Conservation (phyloP, 2,113 vertebrate species). For the Hoplias malabaricus region DNA sequence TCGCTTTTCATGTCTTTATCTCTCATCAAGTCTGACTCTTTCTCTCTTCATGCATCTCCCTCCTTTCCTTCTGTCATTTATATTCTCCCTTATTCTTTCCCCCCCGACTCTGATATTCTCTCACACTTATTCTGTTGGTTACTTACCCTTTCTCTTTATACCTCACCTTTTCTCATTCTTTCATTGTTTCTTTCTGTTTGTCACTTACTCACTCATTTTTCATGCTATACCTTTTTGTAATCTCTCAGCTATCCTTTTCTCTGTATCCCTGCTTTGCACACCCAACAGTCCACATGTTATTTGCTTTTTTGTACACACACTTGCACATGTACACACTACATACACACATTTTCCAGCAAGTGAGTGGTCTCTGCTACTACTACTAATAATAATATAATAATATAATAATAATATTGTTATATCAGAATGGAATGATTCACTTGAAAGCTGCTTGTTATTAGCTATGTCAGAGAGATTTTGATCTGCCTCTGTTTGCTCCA, state of each 20-base stretch:
- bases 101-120: not conserved
- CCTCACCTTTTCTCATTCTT: not conserved
- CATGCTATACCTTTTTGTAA: not conserved
- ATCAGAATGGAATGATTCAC: not conserved
- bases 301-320: not conserved
- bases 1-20: not conserved
- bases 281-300: no score
- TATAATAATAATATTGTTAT: not conserved
- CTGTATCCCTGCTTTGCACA: not conserved
- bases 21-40: not conserved
- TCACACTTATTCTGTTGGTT: not conserved
- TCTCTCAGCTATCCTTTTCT: slow-evolving; percentile 8
- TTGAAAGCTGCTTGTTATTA: not conserved
- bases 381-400: not conserved
- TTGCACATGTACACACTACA: not conserved
- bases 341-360: not conserved
- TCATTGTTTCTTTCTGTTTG: not conserved
- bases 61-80: not conserved
- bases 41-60: not conserved
- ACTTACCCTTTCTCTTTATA: not conserved
- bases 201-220: not conserved
- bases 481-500: not conserved
- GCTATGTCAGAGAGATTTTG: not conserved
- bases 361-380: not conserved
- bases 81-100: slow-evolving; percentile 4